A percentile compares a stretch with the other conserved stretches of the same genome.
Evolutionary conservation across 2,888 invertebrate species (phyloP).

Genomic region (Polydrusus cervinus): DNA sequence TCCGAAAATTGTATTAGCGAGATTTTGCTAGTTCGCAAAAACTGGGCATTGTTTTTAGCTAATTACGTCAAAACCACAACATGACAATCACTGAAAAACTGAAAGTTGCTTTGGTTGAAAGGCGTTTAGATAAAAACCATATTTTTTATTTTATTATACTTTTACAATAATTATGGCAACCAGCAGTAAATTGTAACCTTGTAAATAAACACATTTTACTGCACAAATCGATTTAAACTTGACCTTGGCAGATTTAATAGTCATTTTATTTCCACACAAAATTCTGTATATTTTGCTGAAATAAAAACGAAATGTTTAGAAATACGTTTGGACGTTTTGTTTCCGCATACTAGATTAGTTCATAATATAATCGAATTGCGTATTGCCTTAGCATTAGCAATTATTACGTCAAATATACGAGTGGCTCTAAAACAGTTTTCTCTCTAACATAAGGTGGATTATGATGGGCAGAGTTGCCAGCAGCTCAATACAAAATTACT

Average conservation of each 20-base stretch:
- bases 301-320: conserved; percentile 20
- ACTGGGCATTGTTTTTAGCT: background rate
- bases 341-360: background rate
- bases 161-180: conserved; percentile 51
- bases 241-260: conserved; percentile 54
- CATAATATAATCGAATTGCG: background rate
- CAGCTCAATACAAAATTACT: no score
- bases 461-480: no score
- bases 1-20: no score
- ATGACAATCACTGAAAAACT: conserved; percentile 26
- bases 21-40: no score
- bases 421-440: no score
- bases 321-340: conserved; percentile 21
- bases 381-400: background rate
- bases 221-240: conserved; percentile 55
- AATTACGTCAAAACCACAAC: conserved; percentile 6
- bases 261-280: conserved; percentile 52
- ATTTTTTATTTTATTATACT: conserved; percentile 48
- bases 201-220: conserved; percentile 54
- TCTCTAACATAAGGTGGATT: no score
- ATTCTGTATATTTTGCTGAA: conserved; percentile 28
- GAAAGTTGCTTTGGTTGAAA: conserved; percentile 29
- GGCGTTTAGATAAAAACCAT: conserved; percentile 19
- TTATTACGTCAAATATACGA: no score
- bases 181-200: conserved; percentile 50